Conservation (phyloP, 2,113 vertebrate genomes). For the Psilopogon haemacephalus region DNA sequence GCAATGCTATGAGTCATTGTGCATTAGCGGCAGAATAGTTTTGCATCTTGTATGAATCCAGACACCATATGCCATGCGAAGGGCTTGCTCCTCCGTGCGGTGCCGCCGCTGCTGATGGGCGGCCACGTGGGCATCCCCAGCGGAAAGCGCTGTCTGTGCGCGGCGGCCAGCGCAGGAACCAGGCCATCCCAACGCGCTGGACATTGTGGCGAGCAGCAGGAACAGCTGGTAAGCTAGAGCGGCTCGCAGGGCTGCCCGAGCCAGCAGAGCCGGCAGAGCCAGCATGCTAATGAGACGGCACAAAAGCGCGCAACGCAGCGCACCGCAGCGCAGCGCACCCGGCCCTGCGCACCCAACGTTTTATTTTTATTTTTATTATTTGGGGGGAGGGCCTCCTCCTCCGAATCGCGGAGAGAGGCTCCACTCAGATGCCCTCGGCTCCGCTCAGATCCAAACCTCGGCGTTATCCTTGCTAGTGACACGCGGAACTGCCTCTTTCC, state of each 20-base stretch:
- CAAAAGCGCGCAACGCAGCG: too few relatives aligned
- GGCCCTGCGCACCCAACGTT: not conserved
- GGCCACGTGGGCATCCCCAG: slow-evolving; percentile 89
- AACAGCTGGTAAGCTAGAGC: slow-evolving; percentile 96
- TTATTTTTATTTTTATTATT: too few relatives aligned
- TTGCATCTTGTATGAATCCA: slow-evolving; percentile 98
- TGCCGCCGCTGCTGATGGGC: slow-evolving; percentile 89
- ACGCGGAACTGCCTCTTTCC: too few relatives aligned
- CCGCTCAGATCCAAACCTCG: not conserved
- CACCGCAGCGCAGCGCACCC: not conserved
- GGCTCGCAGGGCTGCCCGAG: not conserved
- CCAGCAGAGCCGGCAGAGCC: slow-evolving; percentile 40
- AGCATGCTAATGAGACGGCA: slow-evolving; percentile 91
- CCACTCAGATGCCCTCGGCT: too few relatives aligned
- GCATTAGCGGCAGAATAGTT: slow-evolving; percentile 95
- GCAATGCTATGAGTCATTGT: slow-evolving; percentile 99
- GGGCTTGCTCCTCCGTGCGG: slow-evolving; percentile 89
- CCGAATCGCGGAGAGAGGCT: too few relatives aligned
- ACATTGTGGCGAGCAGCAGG: slow-evolving; percentile 93
- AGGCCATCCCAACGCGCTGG: slow-evolving; percentile 90
- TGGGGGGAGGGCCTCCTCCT: not conserved
- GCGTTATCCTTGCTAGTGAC: not conserved
- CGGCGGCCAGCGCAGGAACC: slow-evolving; percentile 77
- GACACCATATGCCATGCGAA: slow-evolving; percentile 99
- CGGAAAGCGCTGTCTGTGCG: slow-evolving; percentile 79